Base-by-base conservation (phyloP, 2,888 invertebrate species). In the Elegia similella region DNA sequence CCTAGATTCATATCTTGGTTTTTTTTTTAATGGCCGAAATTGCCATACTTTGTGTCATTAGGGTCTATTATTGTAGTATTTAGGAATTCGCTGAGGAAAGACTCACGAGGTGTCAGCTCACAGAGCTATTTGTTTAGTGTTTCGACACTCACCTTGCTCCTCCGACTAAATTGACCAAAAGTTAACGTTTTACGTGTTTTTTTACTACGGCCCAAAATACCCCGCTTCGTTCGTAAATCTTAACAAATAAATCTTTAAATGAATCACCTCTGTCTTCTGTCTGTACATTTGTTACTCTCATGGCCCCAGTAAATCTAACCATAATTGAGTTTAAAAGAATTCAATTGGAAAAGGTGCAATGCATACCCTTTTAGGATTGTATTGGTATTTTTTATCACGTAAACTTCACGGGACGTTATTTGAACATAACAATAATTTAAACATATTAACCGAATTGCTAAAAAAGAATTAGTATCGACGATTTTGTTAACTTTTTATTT, bases 291-390 rank as follows among this genome's bases (percentile, higher is more conserved):
- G 23, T 53, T 10, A 53, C 53, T 42, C 16, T 38, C 23, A 52
- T 32, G 48, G 32, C 48, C 32, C 13, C 52, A 38, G 23, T 42
- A 53, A 53, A 42, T 42, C 23, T n/a, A n/a, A 17, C 8, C 12
- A 42, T 53, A 23, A 53, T 29, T 53, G 29, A 42, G 53, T 53
- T 29, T 53, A 5, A 32, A 30, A 48, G 48, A 53, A 43, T 53
- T 42, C 42, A 53, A 29, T 53, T 32, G 48, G 32, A 15, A 48
- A 48, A 15, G 48, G 48, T 30, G 13, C 32, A 48, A 48, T 46
- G 17, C 15, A 48, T n/a, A 15, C 47, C 44, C 47, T 48, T 48
- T 32, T 15, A 32, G 30, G 10, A 15, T 29, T 48, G 32, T 48
- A 48, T 48, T 48, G 12, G 30, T 8, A 48, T 32, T 48, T 48